These are phyloP conservation scores for Microctenopoma steveboyesi DNA, from an alignment of 2,797 vertebrate species.

Conservation along the genomic window DNA sequence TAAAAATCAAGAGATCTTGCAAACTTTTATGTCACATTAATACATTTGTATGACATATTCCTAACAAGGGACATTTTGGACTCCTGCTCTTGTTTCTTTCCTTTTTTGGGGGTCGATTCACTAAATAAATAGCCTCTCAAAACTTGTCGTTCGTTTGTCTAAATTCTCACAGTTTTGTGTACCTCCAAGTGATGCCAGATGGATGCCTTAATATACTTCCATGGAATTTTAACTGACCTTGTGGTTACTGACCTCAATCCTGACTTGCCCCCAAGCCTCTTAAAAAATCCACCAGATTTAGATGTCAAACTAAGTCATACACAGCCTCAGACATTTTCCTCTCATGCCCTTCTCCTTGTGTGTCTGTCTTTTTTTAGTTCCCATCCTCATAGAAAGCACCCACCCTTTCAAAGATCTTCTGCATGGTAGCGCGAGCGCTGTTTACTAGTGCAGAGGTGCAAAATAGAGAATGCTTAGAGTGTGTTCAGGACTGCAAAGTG, in stretches of 20 bases:
- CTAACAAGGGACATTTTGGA: constrained; percentile 41
- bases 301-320: constrained; percentile 63
- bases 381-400: constrained; percentile 1
- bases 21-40: constrained; percentile 57
- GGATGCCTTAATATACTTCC: constrained; percentile 66
- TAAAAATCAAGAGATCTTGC: constrained; percentile 37
- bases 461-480: background rate
- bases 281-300: constrained; percentile 70
- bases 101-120: constrained; percentile 26
- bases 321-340: constrained; percentile 58
- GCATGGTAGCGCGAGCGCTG: background rate
- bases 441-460: constrained; percentile 14
- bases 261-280: constrained; percentile 67
- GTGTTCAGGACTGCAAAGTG: constrained; percentile 36
- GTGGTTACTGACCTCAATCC: constrained; percentile 76
- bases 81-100: constrained; percentile 32
- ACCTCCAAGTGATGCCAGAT: constrained; percentile 60
- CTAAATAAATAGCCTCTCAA: constrained; percentile 30
- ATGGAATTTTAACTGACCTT: constrained; percentile 71
- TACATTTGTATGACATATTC: constrained; percentile 63
- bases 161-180: constrained; percentile 63
- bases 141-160: constrained; percentile 22
- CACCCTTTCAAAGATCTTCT: background rate
- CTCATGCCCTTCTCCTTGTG: constrained; percentile 37
- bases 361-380: constrained; percentile 27